Percentiles rank a stretch among this genome's conserved stretches.
Evolutionary conservation across 2,888 invertebrate genomes (phyloP).

Genomic region (Neuroscelio doddi): DNA sequence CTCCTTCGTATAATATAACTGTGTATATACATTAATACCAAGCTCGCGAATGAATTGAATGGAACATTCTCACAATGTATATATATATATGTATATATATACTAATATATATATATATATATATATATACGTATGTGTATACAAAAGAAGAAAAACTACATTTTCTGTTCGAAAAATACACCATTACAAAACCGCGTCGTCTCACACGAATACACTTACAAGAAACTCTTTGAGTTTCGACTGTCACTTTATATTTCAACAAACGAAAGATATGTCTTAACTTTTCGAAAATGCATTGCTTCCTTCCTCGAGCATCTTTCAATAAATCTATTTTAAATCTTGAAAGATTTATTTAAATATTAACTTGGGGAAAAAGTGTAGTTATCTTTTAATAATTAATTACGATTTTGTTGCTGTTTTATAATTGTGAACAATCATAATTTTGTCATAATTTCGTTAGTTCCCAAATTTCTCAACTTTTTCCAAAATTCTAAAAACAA

Average conservation of each 20-base stretch:
- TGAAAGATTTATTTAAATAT: not conserved
- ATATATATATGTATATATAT: not conserved
- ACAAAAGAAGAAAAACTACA: not conserved
- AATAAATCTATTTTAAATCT: no score
- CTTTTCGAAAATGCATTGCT: slow-evolving; percentile 7
- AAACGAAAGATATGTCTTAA: not conserved
- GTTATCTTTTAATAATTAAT: no score
- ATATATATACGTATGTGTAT: no score
- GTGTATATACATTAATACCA: not conserved
- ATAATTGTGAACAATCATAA: no score
- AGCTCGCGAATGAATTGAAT: slow-evolving; percentile 14
- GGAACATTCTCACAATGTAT: slow-evolving; percentile 6
- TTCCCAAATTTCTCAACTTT: no score
- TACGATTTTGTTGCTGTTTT: no score
- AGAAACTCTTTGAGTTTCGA: slow-evolving; percentile 3
- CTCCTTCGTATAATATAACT: slow-evolving; percentile 1
- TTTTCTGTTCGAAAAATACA: not conserved
- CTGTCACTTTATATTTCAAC: not conserved
- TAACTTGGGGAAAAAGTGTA: not conserved
- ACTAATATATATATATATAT: no score
- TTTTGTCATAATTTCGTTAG: no score
- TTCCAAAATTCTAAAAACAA: no score
- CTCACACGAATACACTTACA: slow-evolving; percentile 5
- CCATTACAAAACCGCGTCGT: slow-evolving; percentile 1
- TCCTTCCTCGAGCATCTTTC: slow-evolving; percentile 21